phyloP scores from a whole-genome alignment of 1,140 invertebrate genomes.

The Trichonephila clavipes region DNA sequence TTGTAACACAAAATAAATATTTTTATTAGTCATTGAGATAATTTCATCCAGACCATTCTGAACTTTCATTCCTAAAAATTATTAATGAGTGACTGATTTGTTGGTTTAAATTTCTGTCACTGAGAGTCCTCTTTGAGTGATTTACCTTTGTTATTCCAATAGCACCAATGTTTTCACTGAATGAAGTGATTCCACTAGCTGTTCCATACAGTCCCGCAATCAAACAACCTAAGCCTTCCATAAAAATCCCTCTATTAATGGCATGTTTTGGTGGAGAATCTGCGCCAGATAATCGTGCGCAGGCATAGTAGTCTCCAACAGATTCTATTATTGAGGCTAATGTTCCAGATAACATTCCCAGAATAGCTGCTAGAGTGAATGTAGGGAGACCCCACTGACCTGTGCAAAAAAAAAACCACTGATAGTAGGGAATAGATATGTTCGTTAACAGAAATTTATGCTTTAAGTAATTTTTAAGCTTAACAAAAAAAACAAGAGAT shows the following conservation, averaged over 20 bases:
- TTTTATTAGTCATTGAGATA: no score
- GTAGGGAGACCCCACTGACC: conserved; percentile 93
- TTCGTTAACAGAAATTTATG: no score
- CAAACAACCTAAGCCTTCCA: conserved; percentile 91
- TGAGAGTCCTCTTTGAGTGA: no score
- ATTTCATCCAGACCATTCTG: no score
- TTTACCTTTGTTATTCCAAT: conserved; percentile 86
- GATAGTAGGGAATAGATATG: not conserved
- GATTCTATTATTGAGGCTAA: conserved; percentile 92
- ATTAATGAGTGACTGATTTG: no score
- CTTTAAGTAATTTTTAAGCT: no score
- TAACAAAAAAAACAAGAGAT: no score
- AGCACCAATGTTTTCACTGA: conserved; percentile 92
- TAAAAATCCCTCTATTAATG: conserved; percentile 91
- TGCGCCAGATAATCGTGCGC: conserved; percentile 89
- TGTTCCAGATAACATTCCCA: conserved; percentile 92
- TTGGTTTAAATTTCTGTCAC: no score
- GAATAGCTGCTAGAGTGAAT: conserved; percentile 86
- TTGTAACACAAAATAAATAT: no score
- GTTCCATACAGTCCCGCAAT: conserved; percentile 90
- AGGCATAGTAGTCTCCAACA: conserved; percentile 93
- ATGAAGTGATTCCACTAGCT: conserved; percentile 92
- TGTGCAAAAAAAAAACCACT: conserved; percentile 78
- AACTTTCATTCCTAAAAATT: no score
- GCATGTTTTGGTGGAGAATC: conserved; percentile 91